Conservation (phyloP, 2,888 invertebrate species). For the Patella depressa region DNA sequence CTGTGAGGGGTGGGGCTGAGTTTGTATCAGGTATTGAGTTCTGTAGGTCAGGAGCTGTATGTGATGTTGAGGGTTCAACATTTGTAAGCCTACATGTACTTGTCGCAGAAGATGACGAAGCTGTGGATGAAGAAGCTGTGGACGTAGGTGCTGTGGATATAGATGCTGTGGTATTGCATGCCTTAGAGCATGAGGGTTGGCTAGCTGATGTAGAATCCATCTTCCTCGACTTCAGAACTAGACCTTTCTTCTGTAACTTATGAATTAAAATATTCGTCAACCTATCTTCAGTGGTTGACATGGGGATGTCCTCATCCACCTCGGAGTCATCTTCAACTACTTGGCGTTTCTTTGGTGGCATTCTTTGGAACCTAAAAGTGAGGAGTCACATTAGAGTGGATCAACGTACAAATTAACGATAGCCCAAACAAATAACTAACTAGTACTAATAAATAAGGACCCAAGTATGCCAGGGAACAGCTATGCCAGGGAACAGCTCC, state of each 20-base stretch:
- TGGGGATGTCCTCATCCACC: background rate
- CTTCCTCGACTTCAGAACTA: too few species aligned
- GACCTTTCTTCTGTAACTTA: background rate
- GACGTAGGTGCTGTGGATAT: background rate
- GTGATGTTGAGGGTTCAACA: background rate
- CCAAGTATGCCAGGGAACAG: background rate
- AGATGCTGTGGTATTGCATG: background rate
- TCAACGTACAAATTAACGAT: background rate
- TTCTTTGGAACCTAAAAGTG: background rate
- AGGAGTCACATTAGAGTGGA: too few species aligned
- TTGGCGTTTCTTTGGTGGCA: background rate
- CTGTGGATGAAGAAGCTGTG: background rate
- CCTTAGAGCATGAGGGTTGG: too few species aligned
- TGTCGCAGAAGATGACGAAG: background rate
- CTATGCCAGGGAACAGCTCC: too few species aligned
- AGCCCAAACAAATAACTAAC: background rate
- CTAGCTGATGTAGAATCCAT: too few species aligned
- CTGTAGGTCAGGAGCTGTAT: background rate
- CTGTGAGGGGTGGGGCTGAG: too few species aligned
- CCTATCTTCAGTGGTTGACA: background rate
- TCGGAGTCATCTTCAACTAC: background rate
- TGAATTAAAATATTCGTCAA: background rate
- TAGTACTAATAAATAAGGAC: background rate
- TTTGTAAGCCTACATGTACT: background rate
- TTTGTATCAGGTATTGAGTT: too few species aligned